Conservation (phyloP, 2,888 invertebrate species). For the Cremastinae sp. region DNA sequence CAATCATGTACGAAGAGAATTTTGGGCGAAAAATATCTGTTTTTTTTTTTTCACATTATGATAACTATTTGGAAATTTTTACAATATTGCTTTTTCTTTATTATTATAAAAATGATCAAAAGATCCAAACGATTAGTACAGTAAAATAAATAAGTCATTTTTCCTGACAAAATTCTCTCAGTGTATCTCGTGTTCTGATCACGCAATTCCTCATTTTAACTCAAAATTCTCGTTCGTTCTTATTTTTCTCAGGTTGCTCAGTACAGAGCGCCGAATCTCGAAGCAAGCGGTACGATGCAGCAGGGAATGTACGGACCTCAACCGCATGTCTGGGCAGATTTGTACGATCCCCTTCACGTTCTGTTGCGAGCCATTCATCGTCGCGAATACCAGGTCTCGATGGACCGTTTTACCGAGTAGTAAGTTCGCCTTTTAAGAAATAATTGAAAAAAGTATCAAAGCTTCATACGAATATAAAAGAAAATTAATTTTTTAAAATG, state of each 20-base stretch:
- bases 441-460: too few species aligned
- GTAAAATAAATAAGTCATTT: too few species aligned
- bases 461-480: neutral
- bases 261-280: conserved; percentile 94
- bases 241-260: conserved; percentile 85
- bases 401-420: conserved; percentile 96
- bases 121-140: too few species aligned
- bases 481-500: conserved; percentile 29
- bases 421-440: conserved; percentile 81
- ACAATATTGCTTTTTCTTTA: too few species aligned
- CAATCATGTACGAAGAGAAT: too few species aligned
- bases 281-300: conserved; percentile 87
- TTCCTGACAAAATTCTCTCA: too few species aligned
- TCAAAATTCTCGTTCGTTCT: neutral
- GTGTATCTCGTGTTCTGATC: too few species aligned
- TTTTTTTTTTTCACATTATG: too few species aligned
- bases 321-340: conserved; percentile 93
- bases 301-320: conserved; percentile 95
- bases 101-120: too few species aligned
- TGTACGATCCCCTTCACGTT: conserved; percentile 97
- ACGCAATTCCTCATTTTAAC: neutral
- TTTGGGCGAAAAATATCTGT: neutral
- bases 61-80: too few species aligned
- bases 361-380: conserved; percentile 94
- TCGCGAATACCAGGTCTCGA: conserved; percentile 95